These are phyloP conservation scores for Pachyramphus minor DNA, from an alignment of 2,113 vertebrate genomes.

Conservation along the genomic window DNA sequence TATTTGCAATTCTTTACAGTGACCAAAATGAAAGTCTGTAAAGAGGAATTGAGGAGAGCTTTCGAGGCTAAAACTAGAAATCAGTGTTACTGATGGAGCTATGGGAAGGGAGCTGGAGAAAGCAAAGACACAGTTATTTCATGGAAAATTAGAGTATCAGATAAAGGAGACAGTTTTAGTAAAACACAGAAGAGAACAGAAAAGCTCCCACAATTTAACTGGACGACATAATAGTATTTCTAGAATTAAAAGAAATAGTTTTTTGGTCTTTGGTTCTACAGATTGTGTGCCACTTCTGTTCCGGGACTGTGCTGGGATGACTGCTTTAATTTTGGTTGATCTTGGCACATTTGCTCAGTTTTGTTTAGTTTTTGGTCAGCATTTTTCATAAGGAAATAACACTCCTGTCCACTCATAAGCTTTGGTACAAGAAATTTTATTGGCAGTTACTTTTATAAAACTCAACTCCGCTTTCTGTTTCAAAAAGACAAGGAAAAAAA, in stretches of 20 bases:
- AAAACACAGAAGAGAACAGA: conserved; percentile 68
- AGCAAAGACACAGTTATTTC: conserved; percentile 42
- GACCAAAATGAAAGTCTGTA: conserved; percentile 82
- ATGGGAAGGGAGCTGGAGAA: conserved; percentile 61
- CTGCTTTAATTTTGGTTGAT: conserved; percentile 66
- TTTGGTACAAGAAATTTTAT: conserved; percentile 86
- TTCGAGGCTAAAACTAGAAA: conserved; percentile 70
- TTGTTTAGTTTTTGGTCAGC: conserved; percentile 79
- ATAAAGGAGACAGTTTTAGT: conserved; percentile 62
- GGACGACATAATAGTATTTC: conserved; percentile 76
- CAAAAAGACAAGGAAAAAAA: neutral
- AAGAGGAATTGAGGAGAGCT: conserved; percentile 55
- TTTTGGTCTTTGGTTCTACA: conserved; percentile 64
- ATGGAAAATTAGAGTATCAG: conserved; percentile 25
- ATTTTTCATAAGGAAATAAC: conserved; percentile 83
- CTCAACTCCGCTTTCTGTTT: conserved; percentile 71
- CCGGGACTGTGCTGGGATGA: conserved; percentile 66
- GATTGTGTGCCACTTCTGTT: conserved; percentile 81
- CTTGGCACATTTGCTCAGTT: conserved; percentile 78
- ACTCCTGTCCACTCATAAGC: conserved; percentile 89
- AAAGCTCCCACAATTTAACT: conserved; percentile 78
- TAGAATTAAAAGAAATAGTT: neutral
- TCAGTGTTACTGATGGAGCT: conserved; percentile 70
- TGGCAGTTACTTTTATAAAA: conserved; percentile 77
- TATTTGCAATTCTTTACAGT: conserved; percentile 78